Percentiles rank a stretch among this genome's conserved stretches.
These are phyloP conservation scores for Julus scanicus DNA, from an alignment of 2,888 invertebrate species.

Conservation along the genomic window DNA sequence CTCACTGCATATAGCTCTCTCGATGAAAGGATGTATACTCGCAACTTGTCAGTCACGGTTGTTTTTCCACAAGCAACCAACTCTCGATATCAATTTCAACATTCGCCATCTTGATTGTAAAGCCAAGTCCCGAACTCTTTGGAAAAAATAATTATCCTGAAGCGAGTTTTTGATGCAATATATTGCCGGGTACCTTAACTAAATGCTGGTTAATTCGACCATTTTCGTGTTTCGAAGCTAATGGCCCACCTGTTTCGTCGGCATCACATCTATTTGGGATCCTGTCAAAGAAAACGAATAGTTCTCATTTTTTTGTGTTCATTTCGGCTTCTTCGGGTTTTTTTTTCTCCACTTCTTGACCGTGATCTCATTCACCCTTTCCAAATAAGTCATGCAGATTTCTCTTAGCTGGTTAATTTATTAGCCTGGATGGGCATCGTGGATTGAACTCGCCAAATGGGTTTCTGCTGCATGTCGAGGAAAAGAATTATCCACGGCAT, in stretches of 20 bases:
- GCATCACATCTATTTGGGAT: not conserved
- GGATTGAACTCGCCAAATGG: not conserved
- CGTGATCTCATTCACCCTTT: not conserved
- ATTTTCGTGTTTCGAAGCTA: not conserved
- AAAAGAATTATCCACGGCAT: not conserved
- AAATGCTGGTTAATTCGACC: not conserved
- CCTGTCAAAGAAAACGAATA: not conserved
- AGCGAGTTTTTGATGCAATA: not conserved
- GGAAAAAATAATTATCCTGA: not conserved
- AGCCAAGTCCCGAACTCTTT: not conserved
- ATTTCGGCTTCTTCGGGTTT: too few species aligned
- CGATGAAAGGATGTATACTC: constrained; percentile 43
- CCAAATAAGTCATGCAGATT: constrained; percentile 17
- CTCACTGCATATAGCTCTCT: constrained; percentile 12
- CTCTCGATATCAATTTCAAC: constrained; percentile 4
- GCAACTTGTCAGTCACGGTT: constrained; percentile 48
- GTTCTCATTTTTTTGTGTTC: not conserved
- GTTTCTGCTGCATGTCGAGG: not conserved
- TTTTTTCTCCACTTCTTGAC: not conserved
- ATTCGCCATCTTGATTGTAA: not conserved
- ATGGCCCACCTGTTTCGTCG: not conserved
- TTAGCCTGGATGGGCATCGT: not conserved
- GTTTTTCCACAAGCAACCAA: not conserved
- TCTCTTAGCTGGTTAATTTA: not conserved
- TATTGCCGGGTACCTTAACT: not conserved